A percentile compares a stretch with the other conserved stretches of the same genome.
phyloP scores from a whole-genome alignment of 2,888 invertebrate species.

The Priocnemis perturbator region DNA sequence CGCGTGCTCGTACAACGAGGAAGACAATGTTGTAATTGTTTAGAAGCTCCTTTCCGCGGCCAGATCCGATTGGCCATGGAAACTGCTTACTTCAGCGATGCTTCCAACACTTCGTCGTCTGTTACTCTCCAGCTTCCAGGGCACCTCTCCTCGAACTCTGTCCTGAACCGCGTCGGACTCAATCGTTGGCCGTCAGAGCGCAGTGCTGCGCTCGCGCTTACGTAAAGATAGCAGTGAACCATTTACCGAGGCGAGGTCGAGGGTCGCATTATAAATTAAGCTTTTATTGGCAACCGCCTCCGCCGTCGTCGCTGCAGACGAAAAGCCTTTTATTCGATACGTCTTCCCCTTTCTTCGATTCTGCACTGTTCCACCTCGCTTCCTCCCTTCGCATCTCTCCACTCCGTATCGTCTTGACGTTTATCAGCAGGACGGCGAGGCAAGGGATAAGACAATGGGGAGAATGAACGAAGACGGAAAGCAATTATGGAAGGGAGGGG shows the following conservation, averaged over 20 bases:
- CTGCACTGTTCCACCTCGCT: neutral
- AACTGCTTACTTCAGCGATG: neutral
- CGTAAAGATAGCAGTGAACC: conserved; percentile 41
- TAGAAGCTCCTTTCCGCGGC: no score
- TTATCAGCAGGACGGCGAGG: conserved; percentile 14
- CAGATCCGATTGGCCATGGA: no score
- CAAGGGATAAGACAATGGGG: neutral
- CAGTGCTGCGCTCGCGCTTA: conserved; percentile 23
- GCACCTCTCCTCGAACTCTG: neutral
- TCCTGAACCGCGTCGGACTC: neutral
- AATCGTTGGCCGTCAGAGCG: conserved; percentile 10
- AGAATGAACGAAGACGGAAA: conserved; percentile 8
- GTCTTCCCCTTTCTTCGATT: conserved; percentile 7
- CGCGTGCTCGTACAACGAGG: no score
- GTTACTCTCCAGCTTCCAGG: neutral
- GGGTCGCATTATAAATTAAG: conserved; percentile 48
- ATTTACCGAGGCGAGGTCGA: conserved; percentile 47
- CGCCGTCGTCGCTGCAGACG: conserved; percentile 32
- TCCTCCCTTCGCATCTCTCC: neutral
- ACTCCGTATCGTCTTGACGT: conserved; percentile 13
- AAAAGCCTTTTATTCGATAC: conserved; percentile 40
- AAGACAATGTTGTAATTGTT: no score
- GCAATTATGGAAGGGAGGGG: neutral
- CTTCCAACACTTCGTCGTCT: neutral
- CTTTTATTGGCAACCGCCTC: conserved; percentile 35